Evolutionary conservation across 2,797 vertebrate species (phyloP), one percentile per base, ranked within the genome.

Genomic region (Melanogrammus aeglefinus): DNA sequence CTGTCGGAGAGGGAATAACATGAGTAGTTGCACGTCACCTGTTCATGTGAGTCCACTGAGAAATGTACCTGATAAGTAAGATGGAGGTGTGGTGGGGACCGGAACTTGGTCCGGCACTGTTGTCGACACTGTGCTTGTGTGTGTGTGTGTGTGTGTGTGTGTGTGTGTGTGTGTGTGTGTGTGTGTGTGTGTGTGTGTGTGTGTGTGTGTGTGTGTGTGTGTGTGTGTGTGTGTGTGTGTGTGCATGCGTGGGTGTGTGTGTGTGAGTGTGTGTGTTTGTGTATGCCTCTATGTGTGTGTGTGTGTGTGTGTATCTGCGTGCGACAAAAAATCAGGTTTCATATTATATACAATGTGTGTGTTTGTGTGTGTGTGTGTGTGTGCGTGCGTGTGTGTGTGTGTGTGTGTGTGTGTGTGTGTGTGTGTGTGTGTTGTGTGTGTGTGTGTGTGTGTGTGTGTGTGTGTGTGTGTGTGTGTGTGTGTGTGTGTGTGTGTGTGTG

Each of bases 1-100:
- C 89, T 90, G 84, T 89, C 73, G 81, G 83, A 87, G 51, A 57
- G 51, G 21, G 51, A 6, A n/a, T 57, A 57, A 57, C 18, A 85
- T 78, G 83, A 86, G 87, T 79, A 81, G 81, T 83, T 88, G 86
- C 81, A 82, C 86, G 82, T 89, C 84, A 88, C 82, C 86, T 87
- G 83, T 90, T 84, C 88, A 86, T 80, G 87, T 84, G 87, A 87
- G 86, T 91, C 86, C 88, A 83, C 90, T 91, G 90, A 92, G 89
- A 84, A 87, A 84, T 91, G 86, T 92, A 93, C 91, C 92, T 93
- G 92, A 93, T 91, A 89, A 86, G 87, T 84, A 86, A n/a, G 78
- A 90, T 83, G 85, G 83, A 92, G 86, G 86, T 89, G 89, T 89
- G 21, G 8, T 84, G 31, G 31, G 2, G 18, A 57, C 51, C 51